A percentile compares a stretch with the other conserved stretches of the same genome.
Evolutionary conservation across 2,888 invertebrate species (phyloP).

Genomic region (Didymodactylos carnosus): DNA sequence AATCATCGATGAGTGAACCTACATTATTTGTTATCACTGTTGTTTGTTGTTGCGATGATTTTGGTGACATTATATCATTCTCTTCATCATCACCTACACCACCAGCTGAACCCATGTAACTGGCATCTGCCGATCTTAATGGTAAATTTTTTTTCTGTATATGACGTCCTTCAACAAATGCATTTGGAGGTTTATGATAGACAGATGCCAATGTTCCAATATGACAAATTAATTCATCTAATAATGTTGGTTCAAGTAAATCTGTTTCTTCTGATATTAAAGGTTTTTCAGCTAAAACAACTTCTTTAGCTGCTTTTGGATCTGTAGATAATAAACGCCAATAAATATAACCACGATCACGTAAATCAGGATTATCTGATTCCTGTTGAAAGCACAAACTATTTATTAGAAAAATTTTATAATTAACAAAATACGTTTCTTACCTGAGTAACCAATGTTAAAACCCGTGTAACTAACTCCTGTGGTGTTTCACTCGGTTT

Average conservation of each 20-base stretch:
- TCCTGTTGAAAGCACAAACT: conserved; percentile 30
- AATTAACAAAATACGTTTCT: neutral
- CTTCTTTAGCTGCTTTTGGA: conserved; percentile 96
- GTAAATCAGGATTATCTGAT: conserved; percentile 89
- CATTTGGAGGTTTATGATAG: conserved; percentile 94
- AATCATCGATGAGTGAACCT: neutral
- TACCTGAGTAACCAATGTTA: conserved; percentile 37
- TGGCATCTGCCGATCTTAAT: neutral
- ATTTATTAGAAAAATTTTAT: conserved; percentile 26
- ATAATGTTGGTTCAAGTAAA: conserved; percentile 76
- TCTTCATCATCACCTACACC: conserved; percentile 5
- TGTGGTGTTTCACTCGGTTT: conserved; percentile 86
- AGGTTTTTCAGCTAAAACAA: conserved; percentile 92
- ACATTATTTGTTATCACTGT: too few species aligned
- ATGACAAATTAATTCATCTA: conserved; percentile 94
- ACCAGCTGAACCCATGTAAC: neutral
- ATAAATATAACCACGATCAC: conserved; percentile 96
- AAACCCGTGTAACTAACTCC: conserved; percentile 77
- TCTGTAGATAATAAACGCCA: conserved; percentile 95
- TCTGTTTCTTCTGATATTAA: conserved; percentile 97
- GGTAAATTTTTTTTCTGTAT: neutral
- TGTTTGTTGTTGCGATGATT: neutral
- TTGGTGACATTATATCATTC: neutral
- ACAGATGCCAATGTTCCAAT: conserved; percentile 92
- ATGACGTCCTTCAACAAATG: conserved; percentile 64